Evolutionary conservation across 2,113 vertebrate species (phyloP).

Genomic region (Podiceps cristatus): DNA sequence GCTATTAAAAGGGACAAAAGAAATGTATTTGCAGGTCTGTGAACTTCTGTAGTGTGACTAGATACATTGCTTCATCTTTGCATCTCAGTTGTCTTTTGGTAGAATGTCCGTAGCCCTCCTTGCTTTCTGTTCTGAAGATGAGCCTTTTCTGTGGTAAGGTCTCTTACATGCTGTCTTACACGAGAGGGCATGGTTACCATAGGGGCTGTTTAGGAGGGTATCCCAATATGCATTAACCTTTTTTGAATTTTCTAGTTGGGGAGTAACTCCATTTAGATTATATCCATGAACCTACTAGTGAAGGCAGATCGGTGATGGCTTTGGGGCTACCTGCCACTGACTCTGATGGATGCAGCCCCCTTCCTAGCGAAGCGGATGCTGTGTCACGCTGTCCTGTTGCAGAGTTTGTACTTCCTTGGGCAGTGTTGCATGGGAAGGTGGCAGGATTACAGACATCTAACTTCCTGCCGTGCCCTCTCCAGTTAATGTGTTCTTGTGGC

Average conservation of each 20-base stretch:
- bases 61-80: neutral
- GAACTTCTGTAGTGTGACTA: neutral
- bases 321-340: neutral
- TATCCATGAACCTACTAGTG: neutral
- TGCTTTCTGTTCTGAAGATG: neutral
- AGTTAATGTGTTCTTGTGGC: neutral
- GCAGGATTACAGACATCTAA: neutral
- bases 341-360: neutral
- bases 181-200: neutral
- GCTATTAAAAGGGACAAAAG: neutral
- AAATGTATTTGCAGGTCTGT: neutral
- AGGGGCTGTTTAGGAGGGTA: neutral
- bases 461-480: neutral
- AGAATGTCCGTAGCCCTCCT: neutral
- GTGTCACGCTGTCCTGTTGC: neutral
- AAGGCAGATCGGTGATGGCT: neutral
- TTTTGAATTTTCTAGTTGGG: neutral
- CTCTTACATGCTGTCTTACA: neutral
- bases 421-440: neutral
- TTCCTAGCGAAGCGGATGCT: neutral
- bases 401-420: neutral
- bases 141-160: neutral
- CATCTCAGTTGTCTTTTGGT: neutral
- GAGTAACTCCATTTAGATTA: neutral
- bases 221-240: neutral